Evolutionary conservation across 2,888 invertebrate genomes (phyloP), one percentile per base, ranked within the genome.

Genomic region (Hecatera dysodea): DNA sequence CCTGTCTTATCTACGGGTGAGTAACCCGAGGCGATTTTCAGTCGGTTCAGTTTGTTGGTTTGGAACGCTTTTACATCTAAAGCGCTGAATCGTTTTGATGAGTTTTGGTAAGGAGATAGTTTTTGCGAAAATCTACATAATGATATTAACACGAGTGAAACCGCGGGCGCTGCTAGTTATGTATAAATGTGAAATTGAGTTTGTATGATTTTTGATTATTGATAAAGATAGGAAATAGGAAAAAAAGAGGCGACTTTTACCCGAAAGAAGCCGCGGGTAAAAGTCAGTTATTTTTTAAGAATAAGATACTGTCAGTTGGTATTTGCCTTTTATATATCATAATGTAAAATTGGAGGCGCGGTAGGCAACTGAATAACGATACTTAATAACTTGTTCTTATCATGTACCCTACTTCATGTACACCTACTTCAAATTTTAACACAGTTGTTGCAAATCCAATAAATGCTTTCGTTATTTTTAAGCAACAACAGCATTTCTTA

Each of bases 401-500:
- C 46, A 48, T 22, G 42, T 67, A 48, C 33, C 29, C 15, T n/a
- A n/a, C n/a, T n/a, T n/a, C n/a, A n/a, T n/a, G n/a, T n/a, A n/a
- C n/a, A 33, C 27, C n/a, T 56, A n/a, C 22, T 29, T 57, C 33
- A 9, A 46, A 52, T 59, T 42, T 63, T 67, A 62, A 74, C 67
- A 67, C 39, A 48, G 64, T 36, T 42, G 46, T 72, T 74, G 53
- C 60, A 56, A 61, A 72, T 46, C 29, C 24, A 29, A 57, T 71
- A 59, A 50, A 60, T 65, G 52, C 56, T 72, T 81, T 78, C 61
- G 52, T 66, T 71, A 73, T 53, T 63, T 79, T 81, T 76, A 67
- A 64, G 83, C 80, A 80, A 82, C 48, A 56, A 7, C n/a, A 56
- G 11, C 24, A 72, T 82, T 82, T 72, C 67, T 64, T 65, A 81